Base-by-base conservation (phyloP, 2,113 vertebrate genomes). In the Cryptomyrus ogoouensis region DNA sequence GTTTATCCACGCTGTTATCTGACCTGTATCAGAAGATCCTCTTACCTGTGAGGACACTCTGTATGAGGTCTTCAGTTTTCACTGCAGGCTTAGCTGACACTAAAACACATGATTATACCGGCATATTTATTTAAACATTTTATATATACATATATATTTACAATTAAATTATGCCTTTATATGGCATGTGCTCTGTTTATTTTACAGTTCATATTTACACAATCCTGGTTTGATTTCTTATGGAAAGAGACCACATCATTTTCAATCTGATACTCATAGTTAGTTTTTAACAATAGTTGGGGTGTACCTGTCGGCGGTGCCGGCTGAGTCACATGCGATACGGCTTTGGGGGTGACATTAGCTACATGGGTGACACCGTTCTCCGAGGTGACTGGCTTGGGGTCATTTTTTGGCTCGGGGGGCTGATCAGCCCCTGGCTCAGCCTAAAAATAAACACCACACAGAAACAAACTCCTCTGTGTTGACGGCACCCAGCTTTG, bases 51-150 rank as follows among this genome's bases (percentile, higher is more conserved):
- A 99, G 95, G 91, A 99, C 95, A 83, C 97, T 98, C 88, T 97
- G 96, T 90, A 99, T 97, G 86, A 99, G 96, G 93, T 99, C 98
- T 95, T 99, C 98, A 83, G 95, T 97, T 96, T 98, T 99, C 42
- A 96, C 96, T 74, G 97, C 96, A n/a, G 96, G 96, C 94, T 99
- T 99, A 91, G 96, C 94, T 27, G 97, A 95, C 90, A 97, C 98
- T 99, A 91, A 91, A 93, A 92, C 17, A 39, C 31, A 94, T 7
- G 83, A 85, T 15, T 9, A 17, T 24, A 39, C 70, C 35, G 4
- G 13, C 35, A 19, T 42, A 77, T 39, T 77, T 6, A 77, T 77
- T 39, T 39, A 5, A 35, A 35, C 27, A 1, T 35, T 74, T 17
- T 12, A 74, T 74, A 5, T 35, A 5, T 15, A 6, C 39, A 66